phyloP scores from a whole-genome alignment of 2,113 vertebrate genomes.

The Orcinus orca region DNA sequence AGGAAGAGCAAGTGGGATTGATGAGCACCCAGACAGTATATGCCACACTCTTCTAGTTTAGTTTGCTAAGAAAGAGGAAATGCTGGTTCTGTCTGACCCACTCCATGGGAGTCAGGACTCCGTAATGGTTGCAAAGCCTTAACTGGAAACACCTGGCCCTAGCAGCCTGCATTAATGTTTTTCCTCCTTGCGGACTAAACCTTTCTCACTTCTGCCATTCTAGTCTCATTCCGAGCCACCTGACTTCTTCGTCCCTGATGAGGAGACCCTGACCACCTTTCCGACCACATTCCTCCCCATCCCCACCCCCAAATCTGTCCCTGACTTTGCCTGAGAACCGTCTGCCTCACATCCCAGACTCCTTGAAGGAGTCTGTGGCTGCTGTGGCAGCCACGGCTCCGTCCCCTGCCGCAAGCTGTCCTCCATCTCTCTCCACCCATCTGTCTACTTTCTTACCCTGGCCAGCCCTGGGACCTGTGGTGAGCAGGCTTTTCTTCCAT shows the following conservation, averaged over 20 bases:
- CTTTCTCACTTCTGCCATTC: neutral
- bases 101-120: neutral
- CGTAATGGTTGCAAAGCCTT: neutral
- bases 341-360: neutral
- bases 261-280: neutral
- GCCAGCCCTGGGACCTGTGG: neutral
- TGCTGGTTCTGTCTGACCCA: neutral
- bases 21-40: neutral
- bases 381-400: neutral
- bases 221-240: neutral
- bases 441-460: neutral
- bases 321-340: neutral
- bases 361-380: neutral
- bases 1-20: neutral
- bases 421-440: neutral
- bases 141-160: neutral
- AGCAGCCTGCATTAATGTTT: neutral
- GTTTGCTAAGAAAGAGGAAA: constrained; percentile 1
- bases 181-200: neutral
- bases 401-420: neutral
- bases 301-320: neutral
- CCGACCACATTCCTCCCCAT: neutral
- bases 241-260: neutral
- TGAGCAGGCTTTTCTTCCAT: neutral
- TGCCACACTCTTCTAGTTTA: neutral